Conservation (phyloP, 2,797 vertebrate species). For the Botia kubotai region DNA sequence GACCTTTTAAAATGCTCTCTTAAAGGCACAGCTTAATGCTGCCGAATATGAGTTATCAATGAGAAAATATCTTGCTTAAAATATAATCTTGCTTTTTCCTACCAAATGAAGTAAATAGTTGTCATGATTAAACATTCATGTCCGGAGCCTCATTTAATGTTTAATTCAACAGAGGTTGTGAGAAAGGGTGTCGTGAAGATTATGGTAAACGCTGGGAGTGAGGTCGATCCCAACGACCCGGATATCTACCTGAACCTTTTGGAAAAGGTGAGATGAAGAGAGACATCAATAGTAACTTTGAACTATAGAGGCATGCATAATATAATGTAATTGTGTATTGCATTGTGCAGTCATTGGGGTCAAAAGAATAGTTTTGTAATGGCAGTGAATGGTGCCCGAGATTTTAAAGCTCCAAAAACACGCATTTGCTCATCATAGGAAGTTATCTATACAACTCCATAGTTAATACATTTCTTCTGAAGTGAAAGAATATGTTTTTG, state of each 20-base stretch:
- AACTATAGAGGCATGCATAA: background rate
- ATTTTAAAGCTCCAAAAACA: too few relatives aligned
- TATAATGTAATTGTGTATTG: background rate
- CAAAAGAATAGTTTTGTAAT: background rate
- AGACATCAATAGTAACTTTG: background rate
- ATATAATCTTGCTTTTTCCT: background rate
- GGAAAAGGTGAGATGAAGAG: constrained; percentile 9
- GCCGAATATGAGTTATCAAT: background rate
- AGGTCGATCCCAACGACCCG: background rate
- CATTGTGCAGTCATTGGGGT: background rate
- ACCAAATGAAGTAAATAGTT: background rate
- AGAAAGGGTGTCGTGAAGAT: constrained; percentile 10
- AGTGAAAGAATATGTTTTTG: too few relatives aligned
- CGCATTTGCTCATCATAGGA: too few relatives aligned
- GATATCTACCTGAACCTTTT: background rate
- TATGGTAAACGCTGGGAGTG: background rate
- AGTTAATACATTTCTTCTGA: too few relatives aligned
- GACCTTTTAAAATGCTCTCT: background rate
- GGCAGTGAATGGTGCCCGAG: too few relatives aligned
- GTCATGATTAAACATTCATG: background rate
- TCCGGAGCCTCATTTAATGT: background rate
- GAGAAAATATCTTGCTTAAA: background rate
- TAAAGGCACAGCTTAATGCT: too few relatives aligned
- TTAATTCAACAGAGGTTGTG: background rate
- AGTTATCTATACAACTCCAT: too few relatives aligned